Conservation (phyloP, 2,888 invertebrate genomes). For the Acleris laterana region DNA sequence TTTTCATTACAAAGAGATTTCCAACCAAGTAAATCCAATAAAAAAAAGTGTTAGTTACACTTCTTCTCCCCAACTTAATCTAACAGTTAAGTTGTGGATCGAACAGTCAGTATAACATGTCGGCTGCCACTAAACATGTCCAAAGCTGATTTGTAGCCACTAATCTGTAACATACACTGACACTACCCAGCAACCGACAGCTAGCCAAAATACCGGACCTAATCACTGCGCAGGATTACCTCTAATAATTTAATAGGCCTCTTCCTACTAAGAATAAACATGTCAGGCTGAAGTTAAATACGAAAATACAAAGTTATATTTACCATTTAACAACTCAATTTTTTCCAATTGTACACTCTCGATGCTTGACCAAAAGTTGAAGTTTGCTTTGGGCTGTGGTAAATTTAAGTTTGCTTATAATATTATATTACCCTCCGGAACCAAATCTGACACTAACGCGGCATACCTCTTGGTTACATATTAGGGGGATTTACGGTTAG, state of each 20-base stretch:
- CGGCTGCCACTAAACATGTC: conserved; percentile 64
- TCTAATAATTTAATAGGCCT: conserved; percentile 80
- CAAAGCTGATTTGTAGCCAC: conserved; percentile 64
- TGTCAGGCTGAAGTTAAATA: conserved; percentile 78
- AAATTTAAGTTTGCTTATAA: conserved; percentile 51
- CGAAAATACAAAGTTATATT: conserved; percentile 55
- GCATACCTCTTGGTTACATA: conserved; percentile 72
- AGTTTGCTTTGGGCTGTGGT: conserved; percentile 5
- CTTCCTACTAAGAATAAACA: conserved; percentile 81
- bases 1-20: too few relatives aligned
- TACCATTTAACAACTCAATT: conserved; percentile 37
- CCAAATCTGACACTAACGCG: conserved; percentile 77
- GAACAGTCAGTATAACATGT: conserved; percentile 44
- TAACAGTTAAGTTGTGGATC: not conserved
- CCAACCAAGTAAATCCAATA: too few relatives aligned
- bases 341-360: conserved; percentile 47
- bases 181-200: conserved; percentile 60
- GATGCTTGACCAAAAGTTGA: conserved; percentile 34
- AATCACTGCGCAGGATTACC: conserved; percentile 68
- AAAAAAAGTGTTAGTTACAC: too few relatives aligned
- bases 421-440: conserved; percentile 72
- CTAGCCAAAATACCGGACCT: conserved; percentile 73
- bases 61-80: not conserved
- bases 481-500: conserved; percentile 76
- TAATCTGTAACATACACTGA: conserved; percentile 59